A percentile compares a stretch with the other conserved stretches of the same genome.
These are phyloP conservation scores for Ricordea florida DNA, from an alignment of 92 coral and sea anemone species.

Conservation along the genomic window DNA sequence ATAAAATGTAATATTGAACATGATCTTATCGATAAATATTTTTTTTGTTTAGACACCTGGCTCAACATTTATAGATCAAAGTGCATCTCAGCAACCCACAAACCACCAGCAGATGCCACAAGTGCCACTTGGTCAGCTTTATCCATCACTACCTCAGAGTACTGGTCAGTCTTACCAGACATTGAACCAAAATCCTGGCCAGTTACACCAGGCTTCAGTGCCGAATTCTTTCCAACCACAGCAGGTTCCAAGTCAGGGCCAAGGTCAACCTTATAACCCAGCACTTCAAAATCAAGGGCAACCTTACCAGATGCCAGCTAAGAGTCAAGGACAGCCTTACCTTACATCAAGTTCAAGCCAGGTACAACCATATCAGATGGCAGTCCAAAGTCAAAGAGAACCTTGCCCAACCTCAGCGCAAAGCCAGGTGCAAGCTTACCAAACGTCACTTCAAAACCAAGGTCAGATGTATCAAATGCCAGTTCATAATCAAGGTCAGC, in stretches of 20 bases:
- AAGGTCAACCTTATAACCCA: background rate
- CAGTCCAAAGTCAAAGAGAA: constrained; percentile 3
- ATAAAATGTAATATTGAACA: no score
- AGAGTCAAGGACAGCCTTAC: background rate
- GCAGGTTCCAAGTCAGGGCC: no score
- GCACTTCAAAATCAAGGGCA: constrained; percentile 1
- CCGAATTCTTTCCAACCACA: no score
- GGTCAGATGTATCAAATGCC: background rate
- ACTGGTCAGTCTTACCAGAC: background rate
- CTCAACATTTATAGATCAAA: no score
- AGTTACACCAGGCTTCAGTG: background rate
- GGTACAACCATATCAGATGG: constrained; percentile 8
- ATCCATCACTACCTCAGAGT: background rate
- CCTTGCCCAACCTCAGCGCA: background rate
- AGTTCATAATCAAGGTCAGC: no score
- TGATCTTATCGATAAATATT: no score
- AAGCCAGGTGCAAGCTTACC: background rate
- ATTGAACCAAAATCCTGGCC: constrained; percentile 6
- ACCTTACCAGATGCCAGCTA: constrained; percentile 7
- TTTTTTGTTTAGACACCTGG: no score
- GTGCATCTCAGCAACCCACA: background rate
- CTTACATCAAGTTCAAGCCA: constrained; percentile 3
- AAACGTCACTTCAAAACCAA: background rate
- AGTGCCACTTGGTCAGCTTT: background rate
- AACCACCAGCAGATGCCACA: background rate